Evolutionary conservation across 1,140 invertebrate species (phyloP), one percentile per base, ranked within the genome.

Genomic region (Aphelenchoides besseyi): DNA sequence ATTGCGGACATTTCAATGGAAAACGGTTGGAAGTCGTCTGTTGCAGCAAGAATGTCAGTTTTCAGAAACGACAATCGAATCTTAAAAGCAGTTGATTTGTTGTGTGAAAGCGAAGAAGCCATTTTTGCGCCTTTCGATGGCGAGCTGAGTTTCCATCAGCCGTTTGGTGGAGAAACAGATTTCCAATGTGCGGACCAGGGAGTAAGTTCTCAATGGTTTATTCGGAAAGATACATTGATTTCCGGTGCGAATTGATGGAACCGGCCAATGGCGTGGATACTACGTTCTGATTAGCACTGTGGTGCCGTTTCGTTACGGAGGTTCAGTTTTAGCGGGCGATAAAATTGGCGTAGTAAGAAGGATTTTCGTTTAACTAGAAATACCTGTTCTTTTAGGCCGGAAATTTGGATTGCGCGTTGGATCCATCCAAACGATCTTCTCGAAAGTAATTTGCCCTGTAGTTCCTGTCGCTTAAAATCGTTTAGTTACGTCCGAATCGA

Each of bases 181-280:
- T 64, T 70, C 28, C 32, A 76, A 62, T 83, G 83, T 63, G 77
- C 75, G 2, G 82, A 83, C 52, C 70, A 78, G 18, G 82, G 83
- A 18, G 83, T n/a, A n/a, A n/a, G n/a, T n/a, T n/a, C n/a, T n/a
- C n/a, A n/a, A n/a, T n/a, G n/a, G n/a, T n/a, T n/a, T n/a, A n/a
- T n/a, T n/a, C n/a, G n/a, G n/a, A n/a, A n/a, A n/a, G n/a, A n/a
- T n/a, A n/a, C n/a, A n/a, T n/a, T n/a, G n/a, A n/a, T n/a, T n/a
- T n/a, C n/a, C n/a, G n/a, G n/a, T 78, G 0, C 61, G 75, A 35
- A 84, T 83, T 41, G 83, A 83, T 35, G 82, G 82, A 68, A 81
- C 73, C n/a, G 78, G 79, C 12, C 79, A 79, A 68, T 83, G 82
- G 82, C 69, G 75, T 69, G 82, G 81, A 79, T 83, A 85, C 64